Conservation (phyloP, 2,113 vertebrate species). For the Sinocyclocheilus rhinocerous region DNA sequence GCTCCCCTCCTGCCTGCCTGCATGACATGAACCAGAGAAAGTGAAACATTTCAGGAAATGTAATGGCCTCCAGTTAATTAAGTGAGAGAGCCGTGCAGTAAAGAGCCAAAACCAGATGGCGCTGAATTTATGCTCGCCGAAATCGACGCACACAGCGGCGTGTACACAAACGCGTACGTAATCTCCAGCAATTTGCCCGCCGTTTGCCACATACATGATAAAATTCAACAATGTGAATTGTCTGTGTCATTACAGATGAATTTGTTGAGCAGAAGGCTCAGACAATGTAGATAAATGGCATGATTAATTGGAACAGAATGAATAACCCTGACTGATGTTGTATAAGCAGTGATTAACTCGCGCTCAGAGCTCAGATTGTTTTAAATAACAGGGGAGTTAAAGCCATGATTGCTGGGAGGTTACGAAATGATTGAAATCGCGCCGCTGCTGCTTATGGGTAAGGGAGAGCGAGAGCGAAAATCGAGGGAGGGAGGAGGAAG, state of each 20-base stretch:
- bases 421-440: slow-evolving; percentile 60
- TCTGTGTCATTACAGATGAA: slow-evolving; percentile 54
- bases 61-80: slow-evolving; percentile 61
- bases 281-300: slow-evolving; percentile 61
- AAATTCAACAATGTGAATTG: slow-evolving; percentile 57
- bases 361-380: slow-evolving; percentile 59
- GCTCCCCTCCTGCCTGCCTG: slow-evolving; percentile 51
- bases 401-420: slow-evolving; percentile 60
- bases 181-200: slow-evolving; percentile 51
- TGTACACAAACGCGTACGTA: neutral
- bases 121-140: slow-evolving; percentile 31
- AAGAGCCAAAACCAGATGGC: slow-evolving; percentile 57
- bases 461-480: slow-evolving; percentile 16
- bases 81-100: slow-evolving; percentile 44
- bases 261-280: slow-evolving; percentile 54
- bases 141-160: neutral
- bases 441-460: slow-evolving; percentile 42
- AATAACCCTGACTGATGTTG: slow-evolving; percentile 63
- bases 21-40: slow-evolving; percentile 60
- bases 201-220: slow-evolving; percentile 56
- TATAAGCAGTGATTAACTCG: slow-evolving; percentile 63
- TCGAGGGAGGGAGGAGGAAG: neutral
- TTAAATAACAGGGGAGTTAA: slow-evolving; percentile 64
- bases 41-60: slow-evolving; percentile 60
- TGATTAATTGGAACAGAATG: slow-evolving; percentile 64